These are phyloP conservation scores for Phalacrocorax carbo DNA, from an alignment of 2,113 vertebrate genomes.

Conservation along the genomic window DNA sequence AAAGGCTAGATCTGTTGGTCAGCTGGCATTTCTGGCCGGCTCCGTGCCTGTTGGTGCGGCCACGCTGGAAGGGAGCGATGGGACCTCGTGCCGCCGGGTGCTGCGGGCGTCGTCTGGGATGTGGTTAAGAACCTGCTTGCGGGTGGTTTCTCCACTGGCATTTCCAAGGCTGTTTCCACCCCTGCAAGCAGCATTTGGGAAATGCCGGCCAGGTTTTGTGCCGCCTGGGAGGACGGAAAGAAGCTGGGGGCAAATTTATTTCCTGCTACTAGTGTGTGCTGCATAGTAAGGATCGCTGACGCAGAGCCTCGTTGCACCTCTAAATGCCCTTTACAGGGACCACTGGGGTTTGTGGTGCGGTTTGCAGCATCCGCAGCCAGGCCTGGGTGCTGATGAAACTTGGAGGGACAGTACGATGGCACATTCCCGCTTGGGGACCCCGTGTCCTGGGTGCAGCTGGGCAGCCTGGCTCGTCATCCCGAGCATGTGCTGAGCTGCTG, in stretches of 20 bases:
- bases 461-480: too few species aligned
- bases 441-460: not conserved
- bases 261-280: not conserved
- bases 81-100: not conserved
- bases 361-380: not conserved
- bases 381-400: not conserved
- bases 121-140: not conserved
- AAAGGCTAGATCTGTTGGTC: not conserved
- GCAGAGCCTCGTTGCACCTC: not conserved
- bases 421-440: fast-evolving
- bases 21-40: not conserved
- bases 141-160: not conserved
- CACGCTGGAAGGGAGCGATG: not conserved
- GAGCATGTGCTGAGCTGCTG: too few species aligned
- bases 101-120: not conserved
- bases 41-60: fast-evolving
- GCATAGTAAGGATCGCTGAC: not conserved
- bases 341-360: not conserved
- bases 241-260: not conserved
- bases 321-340: not conserved
- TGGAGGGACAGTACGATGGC: not conserved
- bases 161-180: not conserved
- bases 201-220: not conserved
- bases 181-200: not conserved
- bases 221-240: not conserved